A percentile compares a stretch with the other conserved stretches of the same genome.
phyloP scores from a whole-genome alignment of 2,797 vertebrate species.

The Limosa lapponica region DNA sequence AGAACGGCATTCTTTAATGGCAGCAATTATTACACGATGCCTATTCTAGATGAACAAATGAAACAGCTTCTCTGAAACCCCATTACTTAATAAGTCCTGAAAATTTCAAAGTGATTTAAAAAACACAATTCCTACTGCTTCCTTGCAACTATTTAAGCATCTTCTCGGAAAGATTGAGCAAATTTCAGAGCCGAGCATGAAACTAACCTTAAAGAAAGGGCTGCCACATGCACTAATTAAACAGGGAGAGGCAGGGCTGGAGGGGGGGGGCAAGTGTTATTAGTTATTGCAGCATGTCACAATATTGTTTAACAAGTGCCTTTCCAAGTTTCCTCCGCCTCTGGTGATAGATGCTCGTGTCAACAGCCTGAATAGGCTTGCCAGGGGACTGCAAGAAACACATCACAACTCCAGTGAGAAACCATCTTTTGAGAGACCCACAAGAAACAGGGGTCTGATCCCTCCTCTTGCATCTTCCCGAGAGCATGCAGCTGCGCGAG shows the following conservation, averaged over 20 bases:
- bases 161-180: not conserved
- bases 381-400: not conserved
- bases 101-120: not conserved
- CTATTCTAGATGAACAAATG: not conserved
- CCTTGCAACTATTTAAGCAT: not conserved
- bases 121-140: not conserved
- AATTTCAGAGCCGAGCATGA: not conserved
- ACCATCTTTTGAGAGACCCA: not conserved
- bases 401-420: not conserved
- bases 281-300: not conserved
- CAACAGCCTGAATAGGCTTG: not conserved
- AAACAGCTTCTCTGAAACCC: not conserved
- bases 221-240: not conserved
- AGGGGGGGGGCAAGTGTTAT: not conserved
- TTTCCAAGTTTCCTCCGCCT: not conserved
- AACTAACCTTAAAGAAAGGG: not conserved
- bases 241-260: rapidly evolving
- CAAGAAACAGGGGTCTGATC: not conserved
- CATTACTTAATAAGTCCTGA: not conserved
- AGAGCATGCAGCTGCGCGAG: not conserved
- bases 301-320: not conserved
- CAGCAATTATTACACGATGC: not conserved
- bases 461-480: not conserved
- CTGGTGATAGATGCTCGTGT: not conserved
- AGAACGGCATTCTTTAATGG: not conserved